These are phyloP conservation scores for Arvicanthis niloticus DNA, from an alignment of 2,113 vertebrate species.

Conservation along the genomic window DNA sequence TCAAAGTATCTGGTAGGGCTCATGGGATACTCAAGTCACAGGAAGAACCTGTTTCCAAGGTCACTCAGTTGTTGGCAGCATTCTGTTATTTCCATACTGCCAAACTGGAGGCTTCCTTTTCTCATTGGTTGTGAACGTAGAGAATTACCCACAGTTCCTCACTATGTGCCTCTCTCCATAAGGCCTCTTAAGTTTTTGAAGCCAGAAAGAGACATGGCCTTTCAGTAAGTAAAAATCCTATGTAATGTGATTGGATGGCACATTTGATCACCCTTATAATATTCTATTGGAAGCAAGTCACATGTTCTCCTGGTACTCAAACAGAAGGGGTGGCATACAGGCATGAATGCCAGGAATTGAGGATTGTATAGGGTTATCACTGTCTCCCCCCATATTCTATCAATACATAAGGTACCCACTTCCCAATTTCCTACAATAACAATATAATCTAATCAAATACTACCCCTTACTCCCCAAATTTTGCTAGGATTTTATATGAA, in stretches of 20 bases:
- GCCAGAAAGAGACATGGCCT: constrained; percentile 15
- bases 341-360: not conserved
- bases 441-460: constrained; percentile 39
- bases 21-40: not conserved
- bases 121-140: constrained; percentile 12
- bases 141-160: not conserved
- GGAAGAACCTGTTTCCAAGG: constrained; percentile 36
- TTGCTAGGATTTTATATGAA: not conserved
- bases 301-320: not conserved
- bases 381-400: not conserved
- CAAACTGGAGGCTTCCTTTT: not conserved
- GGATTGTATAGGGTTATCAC: not conserved
- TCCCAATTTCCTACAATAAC: not conserved
- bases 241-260: not conserved
- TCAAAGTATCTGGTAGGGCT: not conserved
- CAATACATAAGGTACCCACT: not conserved
- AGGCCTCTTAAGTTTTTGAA: constrained; percentile 25
- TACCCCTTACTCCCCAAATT: not conserved
- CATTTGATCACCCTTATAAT: not conserved
- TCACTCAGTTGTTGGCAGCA: not conserved
- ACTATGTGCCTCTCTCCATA: not conserved
- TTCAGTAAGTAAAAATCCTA: constrained; percentile 10
- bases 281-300: constrained; percentile 26
- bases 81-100: constrained; percentile 16
- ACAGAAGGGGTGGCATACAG: not conserved